A percentile compares a stretch with the other conserved stretches of the same genome.
Evolutionary conservation across 92 coral and sea anemone species (phyloP).

Genomic region (Palythoa caribaeorum): DNA sequence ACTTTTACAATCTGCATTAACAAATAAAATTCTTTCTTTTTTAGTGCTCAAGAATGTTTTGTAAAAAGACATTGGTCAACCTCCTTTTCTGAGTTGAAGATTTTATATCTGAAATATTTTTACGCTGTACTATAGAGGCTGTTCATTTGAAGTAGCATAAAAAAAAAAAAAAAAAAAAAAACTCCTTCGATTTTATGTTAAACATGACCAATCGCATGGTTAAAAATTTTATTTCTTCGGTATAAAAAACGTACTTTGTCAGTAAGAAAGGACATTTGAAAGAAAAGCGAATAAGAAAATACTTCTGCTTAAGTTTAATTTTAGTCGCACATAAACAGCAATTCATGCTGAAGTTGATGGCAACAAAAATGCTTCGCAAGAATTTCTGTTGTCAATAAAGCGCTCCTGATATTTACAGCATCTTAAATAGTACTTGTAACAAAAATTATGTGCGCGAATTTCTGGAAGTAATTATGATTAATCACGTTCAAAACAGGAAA

Average conservation of each 20-base stretch:
- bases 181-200: background rate
- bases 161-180: background rate
- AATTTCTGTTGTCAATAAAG: conserved; percentile 22
- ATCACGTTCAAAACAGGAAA: conserved; percentile 29
- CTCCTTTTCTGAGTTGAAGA: background rate
- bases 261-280: background rate
- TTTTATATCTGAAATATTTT: background rate
- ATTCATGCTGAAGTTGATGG: conserved; percentile 3
- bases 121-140: background rate
- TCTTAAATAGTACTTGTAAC: background rate
- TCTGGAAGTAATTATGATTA: conserved; percentile 32
- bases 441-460: conserved; percentile 7
- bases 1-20: no score
- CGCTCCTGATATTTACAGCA: conserved; percentile 1
- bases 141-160: background rate
- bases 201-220: background rate
- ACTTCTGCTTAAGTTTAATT: no score
- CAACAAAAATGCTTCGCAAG: background rate
- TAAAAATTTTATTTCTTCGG: background rate
- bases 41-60: conserved; percentile 40
- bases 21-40: no score
- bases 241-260: background rate
- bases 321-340: background rate
- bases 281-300: background rate
- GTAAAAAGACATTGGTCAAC: background rate